Percentiles rank a stretch among this genome's conserved stretches.
Evolutionary conservation across 2,797 vertebrate species (phyloP).

Genomic region (Tragelaphus eurycerus): DNA sequence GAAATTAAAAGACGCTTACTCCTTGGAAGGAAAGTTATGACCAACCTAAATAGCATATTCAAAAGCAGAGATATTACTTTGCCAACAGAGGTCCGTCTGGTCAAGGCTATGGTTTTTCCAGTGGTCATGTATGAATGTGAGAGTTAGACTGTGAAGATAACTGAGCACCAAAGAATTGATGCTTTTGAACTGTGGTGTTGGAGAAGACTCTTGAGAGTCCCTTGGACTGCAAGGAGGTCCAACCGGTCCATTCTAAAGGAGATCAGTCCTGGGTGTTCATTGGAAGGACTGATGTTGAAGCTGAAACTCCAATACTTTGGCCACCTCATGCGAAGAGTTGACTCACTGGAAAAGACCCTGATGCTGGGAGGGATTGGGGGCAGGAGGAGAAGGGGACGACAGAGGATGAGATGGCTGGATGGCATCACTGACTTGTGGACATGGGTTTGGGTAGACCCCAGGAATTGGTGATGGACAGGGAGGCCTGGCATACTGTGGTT

Average conservation of each 20-base stretch:
- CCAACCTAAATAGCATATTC: not conserved
- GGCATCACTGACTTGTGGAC: not conserved
- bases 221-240: not conserved
- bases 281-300: no score
- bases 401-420: not conserved
- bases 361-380: no score
- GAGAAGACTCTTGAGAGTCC: not conserved
- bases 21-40: not conserved
- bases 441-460: not conserved
- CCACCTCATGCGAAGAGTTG: not conserved
- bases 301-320: not conserved
- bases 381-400: not conserved
- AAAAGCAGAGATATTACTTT: not conserved
- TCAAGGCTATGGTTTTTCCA: not conserved
- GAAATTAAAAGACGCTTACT: no score
- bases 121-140: not conserved
- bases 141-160: not conserved
- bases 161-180: not conserved
- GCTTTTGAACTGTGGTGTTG: not conserved
- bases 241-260: not conserved
- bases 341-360: not conserved
- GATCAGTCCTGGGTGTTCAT: no score
- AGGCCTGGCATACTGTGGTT: not conserved
- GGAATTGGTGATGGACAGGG: not conserved
- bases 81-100: not conserved